Evolutionary conservation across 64 coral and sea anemone genomes (phyloP), one percentile per base, ranked within the genome.

Genomic region (Platygyra sinensis): DNA sequence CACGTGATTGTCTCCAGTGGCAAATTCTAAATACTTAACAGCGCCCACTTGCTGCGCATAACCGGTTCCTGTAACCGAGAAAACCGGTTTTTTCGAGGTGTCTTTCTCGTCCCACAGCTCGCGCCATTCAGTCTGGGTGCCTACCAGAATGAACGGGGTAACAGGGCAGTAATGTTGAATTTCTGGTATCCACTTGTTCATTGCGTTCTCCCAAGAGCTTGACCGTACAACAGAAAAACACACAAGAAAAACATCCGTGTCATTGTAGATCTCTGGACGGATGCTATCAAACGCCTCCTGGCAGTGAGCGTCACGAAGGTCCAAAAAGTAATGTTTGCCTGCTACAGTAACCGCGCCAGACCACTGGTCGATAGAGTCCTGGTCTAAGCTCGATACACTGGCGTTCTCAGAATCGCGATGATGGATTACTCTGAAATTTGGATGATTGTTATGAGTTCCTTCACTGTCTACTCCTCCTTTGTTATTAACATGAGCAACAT

Each of bases 51-150:
- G 76, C 52, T 97, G 82, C 28, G 95, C 95, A 76, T 91, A 94
- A 71, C 86, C 74, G 42, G 92, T 71, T 72, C 95, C 95, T 61
- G 60, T 94, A 16, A 94, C 95, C 38, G 88, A 30, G 19, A 73
- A 91, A 46, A 97, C 73, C 60, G 95, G 95, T 36, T 89, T 89
- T 24, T 69, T 88, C 25, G 83, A 87, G 74, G 92, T 83, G 76
- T 97, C 95, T 64, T 42, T 89, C 32, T 89, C 90, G n/a, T 92
- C 90, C 80, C 76, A 97, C 18, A 97, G 82, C 3, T 93, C 88
- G 74, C 95, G 86, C 95, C 95, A 97, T 12, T 94, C 89, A 2
- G 86, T 97, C 20, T 97, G 95, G 51, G 95, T 97, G 55, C 95
- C 95, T 30, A 97, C 92, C 51, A 97, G 85, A 50, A 97, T 93